Base-by-base conservation (phyloP, 2,113 vertebrate genomes). In the Cebus imitator region DNA sequence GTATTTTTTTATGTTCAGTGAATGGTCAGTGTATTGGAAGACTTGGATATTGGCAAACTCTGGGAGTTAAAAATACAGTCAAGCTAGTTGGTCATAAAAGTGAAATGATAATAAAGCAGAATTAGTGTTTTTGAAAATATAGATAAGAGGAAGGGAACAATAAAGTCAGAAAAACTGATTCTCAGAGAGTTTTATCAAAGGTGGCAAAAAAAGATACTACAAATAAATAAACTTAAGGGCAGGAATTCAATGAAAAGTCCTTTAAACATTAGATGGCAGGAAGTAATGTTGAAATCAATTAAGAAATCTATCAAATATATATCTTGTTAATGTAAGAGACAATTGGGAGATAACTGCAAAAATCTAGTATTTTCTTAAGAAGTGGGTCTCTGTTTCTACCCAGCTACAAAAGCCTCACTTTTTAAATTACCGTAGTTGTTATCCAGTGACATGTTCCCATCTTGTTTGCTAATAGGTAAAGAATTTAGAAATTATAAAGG, bases 11-110 rank as follows among this genome's bases (percentile, higher is more conserved):
- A 6, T 35, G 18, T 64, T 20, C 70, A 64, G 4, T 35, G 11
- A 43, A 55, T 18, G 8, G 27, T 30, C 1, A 43, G 6, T 68
- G 9, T 55, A 55, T 21, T 48, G 12, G 13, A 79, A 87, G 8
- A 50, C 0, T 0, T 50, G 0, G 16, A 23, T 37, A 8, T 48
- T 8, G 9, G 3, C 0, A 23, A 70, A 50, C 6, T 13, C 8
- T 27, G 27, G 37, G 6, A 75, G 40, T 64, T 73, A 4, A 75
- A 92, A 75, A 32, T 16, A 61, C 1, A 27, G 17, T 48, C 20
- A n/a, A 84, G 30, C 10, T 27, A n/a, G 4, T 37, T 82, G 27
- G 10, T 84, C 25, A 45, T 84, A 7, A 75, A 14, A 75, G 2
- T 1, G 7, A 70, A 82, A 72, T 72, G 13, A 45, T 27, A 72